phyloP scores from a whole-genome alignment of 2,113 vertebrate genomes.

The Gasterosteus aculeatus region DNA sequence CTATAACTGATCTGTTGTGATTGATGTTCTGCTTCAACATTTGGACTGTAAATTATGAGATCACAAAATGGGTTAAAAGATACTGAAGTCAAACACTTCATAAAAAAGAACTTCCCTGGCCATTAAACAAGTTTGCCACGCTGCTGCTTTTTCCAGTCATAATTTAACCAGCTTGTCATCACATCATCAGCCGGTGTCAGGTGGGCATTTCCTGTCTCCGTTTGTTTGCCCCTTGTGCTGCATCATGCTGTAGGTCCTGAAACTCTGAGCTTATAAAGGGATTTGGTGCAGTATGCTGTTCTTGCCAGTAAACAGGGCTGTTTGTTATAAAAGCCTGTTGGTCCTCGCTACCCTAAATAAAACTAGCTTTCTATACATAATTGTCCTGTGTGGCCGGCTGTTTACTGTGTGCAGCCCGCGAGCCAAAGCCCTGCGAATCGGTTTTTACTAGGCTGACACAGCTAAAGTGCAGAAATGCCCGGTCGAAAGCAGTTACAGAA shows the following conservation, averaged over 20 bases:
- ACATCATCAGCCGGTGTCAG: slow-evolving; percentile 55
- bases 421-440: slow-evolving; percentile 76
- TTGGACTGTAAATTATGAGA: background rate
- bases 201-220: slow-evolving; percentile 55
- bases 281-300: slow-evolving; percentile 56
- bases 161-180: slow-evolving; percentile 48
- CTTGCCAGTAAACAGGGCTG: slow-evolving; percentile 68
- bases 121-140: slow-evolving; percentile 23
- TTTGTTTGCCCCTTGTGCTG: slow-evolving; percentile 45
- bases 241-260: slow-evolving; percentile 38
- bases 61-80: slow-evolving; percentile 2
- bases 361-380: slow-evolving; percentile 70
- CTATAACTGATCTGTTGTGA: background rate
- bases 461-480: slow-evolving; percentile 73
- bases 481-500: slow-evolving; percentile 67
- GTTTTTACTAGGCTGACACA: slow-evolving; percentile 80
- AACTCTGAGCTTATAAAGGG: slow-evolving; percentile 59
- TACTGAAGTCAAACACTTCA: background rate
- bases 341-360: slow-evolving; percentile 61
- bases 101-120: background rate
- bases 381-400: slow-evolving; percentile 76
- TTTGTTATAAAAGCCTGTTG: slow-evolving; percentile 67
- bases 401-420: slow-evolving; percentile 72
- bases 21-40: background rate
- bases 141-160: slow-evolving; percentile 7